Base-by-base conservation (phyloP, 2,113 vertebrate species). In the Bos indicus region DNA sequence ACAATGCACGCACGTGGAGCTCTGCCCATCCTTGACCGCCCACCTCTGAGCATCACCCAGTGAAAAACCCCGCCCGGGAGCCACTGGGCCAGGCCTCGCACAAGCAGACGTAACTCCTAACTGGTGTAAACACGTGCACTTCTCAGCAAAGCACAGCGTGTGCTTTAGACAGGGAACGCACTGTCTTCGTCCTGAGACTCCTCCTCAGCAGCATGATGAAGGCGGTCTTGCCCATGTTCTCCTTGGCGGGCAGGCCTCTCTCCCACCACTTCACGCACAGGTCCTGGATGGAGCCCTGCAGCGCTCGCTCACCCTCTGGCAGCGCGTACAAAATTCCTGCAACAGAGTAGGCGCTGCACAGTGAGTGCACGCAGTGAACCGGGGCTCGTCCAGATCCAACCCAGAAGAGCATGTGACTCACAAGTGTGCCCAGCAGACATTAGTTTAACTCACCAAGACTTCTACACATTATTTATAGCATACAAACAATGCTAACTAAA, bases 211-310 rank as follows among this genome's bases (percentile, higher is more conserved):
- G 98, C 94, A 99, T 84, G 82, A 99, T 11, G 89, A 99, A 99
- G 0, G 99, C 99, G 0, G 99, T 99, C 98, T 98, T 99, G 21
- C 99, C 99, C 78, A 99, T 99, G 64, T 99, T 98, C 36, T 99
- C 99, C 93, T 99, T 99, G 83, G 99, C 99, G 89, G 99, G 98
- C 54, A 99, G 99, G n/a, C 98, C 99, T 88, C 99, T 99, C 92
- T 99, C 99, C 99, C 99, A 99, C 99, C 99, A 99, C 54, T 97
- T 97, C 33, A 99, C 99, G 95, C 98, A 99, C 14, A 99, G 81
- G 1, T 14, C 86, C 36, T 99, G 99, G 90, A 99, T 98, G 10
- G 98, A 97, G 14, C 59, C 96, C 90, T 96, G 98, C 1, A 99
- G 98, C 4, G n/a, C 64, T 10, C 96, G 98, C 74, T 99, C 99